Evolutionary conservation across 2,113 vertebrate species (phyloP).

Genomic region (Engystomops pustulosus): DNA sequence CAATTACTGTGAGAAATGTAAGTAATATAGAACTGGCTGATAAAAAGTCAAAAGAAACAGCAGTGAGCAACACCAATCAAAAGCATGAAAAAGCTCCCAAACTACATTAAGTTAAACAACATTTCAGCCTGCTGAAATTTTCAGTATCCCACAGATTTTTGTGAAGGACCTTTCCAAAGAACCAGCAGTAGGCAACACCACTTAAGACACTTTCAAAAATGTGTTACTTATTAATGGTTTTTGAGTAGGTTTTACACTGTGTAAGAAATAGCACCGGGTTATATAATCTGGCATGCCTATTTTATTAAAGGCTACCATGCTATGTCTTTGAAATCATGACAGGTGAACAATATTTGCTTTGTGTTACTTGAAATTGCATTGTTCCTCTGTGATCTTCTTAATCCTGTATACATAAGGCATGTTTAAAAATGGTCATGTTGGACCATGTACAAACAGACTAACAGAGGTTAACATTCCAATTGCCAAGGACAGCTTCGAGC

Average conservation of each 20-base stretch:
- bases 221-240: constrained; percentile 45
- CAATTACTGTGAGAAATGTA: background rate
- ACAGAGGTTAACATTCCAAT: constrained; percentile 54
- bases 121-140: constrained; percentile 32
- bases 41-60: constrained; percentile 44
- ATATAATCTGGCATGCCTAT: background rate
- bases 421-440: constrained; percentile 36
- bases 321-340: constrained; percentile 3
- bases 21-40: constrained; percentile 1
- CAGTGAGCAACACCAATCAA: constrained; percentile 53
- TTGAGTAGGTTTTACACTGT: constrained; percentile 9
- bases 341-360: background rate
- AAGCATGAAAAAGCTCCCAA: constrained; percentile 27
- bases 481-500: constrained; percentile 58
- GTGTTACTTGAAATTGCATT: constrained; percentile 14
- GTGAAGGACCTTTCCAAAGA: constrained; percentile 49
- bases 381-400: background rate
- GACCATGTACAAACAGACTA: constrained; percentile 39
- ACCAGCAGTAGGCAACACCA: constrained; percentile 54
- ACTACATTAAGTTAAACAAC: constrained; percentile 49
- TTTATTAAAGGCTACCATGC: background rate
- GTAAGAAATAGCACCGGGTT: constrained; percentile 16
- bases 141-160: constrained; percentile 47
- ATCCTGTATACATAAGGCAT: constrained; percentile 29
- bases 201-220: constrained; percentile 47